Evolutionary conservation across 1,140 invertebrate species (phyloP), one percentile per base, ranked within the genome.

Genomic region (Diorhabda elongata): DNA sequence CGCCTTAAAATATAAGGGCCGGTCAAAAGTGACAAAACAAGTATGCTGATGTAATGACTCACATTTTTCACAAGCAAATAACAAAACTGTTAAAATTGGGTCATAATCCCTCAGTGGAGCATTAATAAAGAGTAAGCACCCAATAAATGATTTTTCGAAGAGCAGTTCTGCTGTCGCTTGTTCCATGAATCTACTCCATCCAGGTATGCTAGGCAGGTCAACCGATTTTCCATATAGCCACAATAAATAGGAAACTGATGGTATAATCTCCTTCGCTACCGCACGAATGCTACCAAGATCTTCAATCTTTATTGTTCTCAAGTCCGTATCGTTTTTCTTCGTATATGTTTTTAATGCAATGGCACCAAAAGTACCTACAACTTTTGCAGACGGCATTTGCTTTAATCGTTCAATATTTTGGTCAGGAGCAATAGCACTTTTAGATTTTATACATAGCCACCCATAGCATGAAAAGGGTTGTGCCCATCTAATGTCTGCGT

Each of bases 401-500:
- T 61, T 43, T 61, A 61, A 43, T 42, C 2, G 60, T 11, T 11
- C 11, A 11, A 11, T n/a, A n/a, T n/a, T n/a, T n/a, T n/a, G 58
- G 11, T 59, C 58, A 59, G 58, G 58, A 59, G 58, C 58, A 11
- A 59, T 59, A 2, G 58, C 4, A 59, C 7, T 59, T 59, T 59
- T 6, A 59, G 58, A 0, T 59, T 74, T 74, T n/a, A 73, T 61
- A 67, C 64, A 76, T 74, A 9, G n/a, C 73, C 72, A 41, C 73
- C 76, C 76, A 78, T 77, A 7, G 47, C 58, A 68, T 79, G 78
- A 64, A 79, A 76, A 52, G 76, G 77, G 47, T 73, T 71, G 11
- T 62, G 42, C 9, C 75, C 75, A 69, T 77, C 74, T 44, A 78
- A 26, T 45, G 76, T 79, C 42, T 69, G 52, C 5, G 64, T 63